A percentile compares a stretch with the other conserved stretches of the same genome.
Conservation (phyloP, 2,113 vertebrate genomes). For the Cyprinodon variegatus region DNA sequence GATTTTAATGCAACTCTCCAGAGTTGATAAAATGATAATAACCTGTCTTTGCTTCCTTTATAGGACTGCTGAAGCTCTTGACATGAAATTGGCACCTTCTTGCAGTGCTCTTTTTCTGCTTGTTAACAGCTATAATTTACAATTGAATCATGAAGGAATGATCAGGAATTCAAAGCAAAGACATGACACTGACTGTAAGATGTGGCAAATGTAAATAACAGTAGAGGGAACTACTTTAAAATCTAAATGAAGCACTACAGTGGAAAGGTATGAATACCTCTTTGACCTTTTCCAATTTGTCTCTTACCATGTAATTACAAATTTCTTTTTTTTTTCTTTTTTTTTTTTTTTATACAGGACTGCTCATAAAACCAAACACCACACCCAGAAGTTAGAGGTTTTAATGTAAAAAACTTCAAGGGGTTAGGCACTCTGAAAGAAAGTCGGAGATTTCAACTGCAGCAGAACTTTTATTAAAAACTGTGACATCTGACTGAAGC, state of each 20-base stretch:
- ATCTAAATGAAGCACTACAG: conserved; percentile 24
- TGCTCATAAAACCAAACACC: not conserved
- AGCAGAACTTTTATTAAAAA: not conserved
- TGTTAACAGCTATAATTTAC: conserved; percentile 21
- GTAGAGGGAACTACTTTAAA: conserved; percentile 21
- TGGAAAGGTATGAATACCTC: not conserved
- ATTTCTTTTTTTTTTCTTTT: not conserved
- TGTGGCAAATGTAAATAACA: conserved; percentile 35
- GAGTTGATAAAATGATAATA: conserved; percentile 46
- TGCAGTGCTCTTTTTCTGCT: conserved; percentile 3
- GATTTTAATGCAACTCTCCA: conserved; percentile 39
- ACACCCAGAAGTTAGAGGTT: not conserved
- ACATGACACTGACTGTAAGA: conserved; percentile 24
- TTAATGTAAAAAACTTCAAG: not conserved
- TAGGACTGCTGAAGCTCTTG: conserved; percentile 25
- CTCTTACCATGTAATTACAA: not conserved
- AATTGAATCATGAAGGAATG: conserved; percentile 23
- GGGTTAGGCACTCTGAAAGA: not conserved
- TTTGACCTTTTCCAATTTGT: too few species aligned
- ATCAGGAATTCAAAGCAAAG: conserved; percentile 14
- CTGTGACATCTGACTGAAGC: conserved; percentile 32
- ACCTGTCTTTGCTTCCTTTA: conserved; percentile 8
- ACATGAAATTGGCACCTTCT: conserved; percentile 9
- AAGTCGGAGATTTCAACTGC: conserved; percentile 11
- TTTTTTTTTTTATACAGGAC: too few species aligned